These are phyloP conservation scores for Heliornis fulica DNA, from an alignment of 2,113 vertebrate genomes.

Conservation along the genomic window DNA sequence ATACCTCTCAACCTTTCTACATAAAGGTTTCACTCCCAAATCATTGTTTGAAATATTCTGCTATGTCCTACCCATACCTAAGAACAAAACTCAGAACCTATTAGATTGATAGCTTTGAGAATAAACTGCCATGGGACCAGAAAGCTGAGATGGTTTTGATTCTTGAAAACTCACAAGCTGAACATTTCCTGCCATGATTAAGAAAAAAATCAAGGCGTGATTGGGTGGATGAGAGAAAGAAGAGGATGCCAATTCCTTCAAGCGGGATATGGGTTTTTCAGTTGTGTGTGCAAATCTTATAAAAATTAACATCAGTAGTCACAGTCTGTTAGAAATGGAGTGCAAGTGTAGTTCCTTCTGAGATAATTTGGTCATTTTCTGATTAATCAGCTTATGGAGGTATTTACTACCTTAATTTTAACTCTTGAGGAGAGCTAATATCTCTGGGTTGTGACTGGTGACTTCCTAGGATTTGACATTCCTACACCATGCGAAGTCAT, in stretches of 20 bases:
- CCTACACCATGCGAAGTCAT: not conserved
- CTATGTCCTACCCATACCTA: not conserved
- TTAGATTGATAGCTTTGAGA: not conserved
- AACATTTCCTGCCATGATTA: not conserved
- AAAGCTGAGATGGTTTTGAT: not conserved
- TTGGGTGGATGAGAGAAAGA: not conserved
- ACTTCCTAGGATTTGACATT: not conserved
- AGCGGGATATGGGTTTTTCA: not conserved
- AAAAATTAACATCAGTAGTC: not conserved
- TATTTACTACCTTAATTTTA: not conserved
- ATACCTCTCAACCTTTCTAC: not conserved
- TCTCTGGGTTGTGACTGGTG: not conserved
- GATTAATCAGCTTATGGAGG: not conserved
- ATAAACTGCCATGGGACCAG: not conserved
- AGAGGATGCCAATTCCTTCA: not conserved
- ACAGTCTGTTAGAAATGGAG: not conserved
- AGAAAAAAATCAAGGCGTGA: not conserved
- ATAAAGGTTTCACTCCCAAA: not conserved
- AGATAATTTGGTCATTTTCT: not conserved
- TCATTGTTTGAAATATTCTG: not conserved
- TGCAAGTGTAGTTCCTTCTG: not conserved
- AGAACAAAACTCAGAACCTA: not conserved
- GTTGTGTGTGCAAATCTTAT: not conserved
- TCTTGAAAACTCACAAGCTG: not conserved
- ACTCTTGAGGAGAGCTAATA: not conserved